Conservation (phyloP, 1,140 invertebrate genomes). For the Drosophila jambulina region DNA sequence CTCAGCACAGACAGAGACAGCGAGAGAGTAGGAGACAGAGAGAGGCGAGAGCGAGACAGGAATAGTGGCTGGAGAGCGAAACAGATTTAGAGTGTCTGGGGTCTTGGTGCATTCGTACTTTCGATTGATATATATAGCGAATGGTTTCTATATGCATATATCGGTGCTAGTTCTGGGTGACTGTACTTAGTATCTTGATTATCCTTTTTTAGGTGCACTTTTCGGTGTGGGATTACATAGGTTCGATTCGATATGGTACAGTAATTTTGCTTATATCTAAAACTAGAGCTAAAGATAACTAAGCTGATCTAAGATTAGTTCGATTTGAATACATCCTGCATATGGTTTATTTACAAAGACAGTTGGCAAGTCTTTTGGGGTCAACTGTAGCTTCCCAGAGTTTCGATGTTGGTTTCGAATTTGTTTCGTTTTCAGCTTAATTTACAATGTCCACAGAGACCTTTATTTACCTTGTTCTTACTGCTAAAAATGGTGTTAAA, state of each 20-base stretch:
- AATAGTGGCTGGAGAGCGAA: slow-evolving; percentile 24
- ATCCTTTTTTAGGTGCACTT: slow-evolving; percentile 28
- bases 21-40: slow-evolving; percentile 15
- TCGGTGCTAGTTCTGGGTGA: slow-evolving; percentile 53
- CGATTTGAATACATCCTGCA: not conserved
- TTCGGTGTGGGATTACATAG: slow-evolving; percentile 34
- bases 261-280: slow-evolving; percentile 44
- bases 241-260: slow-evolving; percentile 54
- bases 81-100: slow-evolving; percentile 28
- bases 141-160: slow-evolving; percentile 27
- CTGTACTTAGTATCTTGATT: slow-evolving; percentile 23
- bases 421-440: slow-evolving; percentile 22
- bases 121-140: slow-evolving; percentile 11
- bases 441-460: slow-evolving; percentile 12
- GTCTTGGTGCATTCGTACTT: slow-evolving; percentile 30
- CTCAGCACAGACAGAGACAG: slow-evolving; percentile 41
- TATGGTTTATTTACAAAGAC: slow-evolving; percentile 29
- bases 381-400: slow-evolving; percentile 22
- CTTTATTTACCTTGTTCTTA: slow-evolving; percentile 20
- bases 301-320: slow-evolving; percentile 12
- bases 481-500: slow-evolving; percentile 7
- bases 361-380: slow-evolving; percentile 16
- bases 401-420: slow-evolving; percentile 1
- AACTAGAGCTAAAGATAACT: slow-evolving; percentile 42
- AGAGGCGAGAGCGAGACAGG: slow-evolving; percentile 27